These are phyloP conservation scores for Drosophila sp. DNA, from an alignment of 1,140 invertebrate species.

Conservation along the genomic window DNA sequence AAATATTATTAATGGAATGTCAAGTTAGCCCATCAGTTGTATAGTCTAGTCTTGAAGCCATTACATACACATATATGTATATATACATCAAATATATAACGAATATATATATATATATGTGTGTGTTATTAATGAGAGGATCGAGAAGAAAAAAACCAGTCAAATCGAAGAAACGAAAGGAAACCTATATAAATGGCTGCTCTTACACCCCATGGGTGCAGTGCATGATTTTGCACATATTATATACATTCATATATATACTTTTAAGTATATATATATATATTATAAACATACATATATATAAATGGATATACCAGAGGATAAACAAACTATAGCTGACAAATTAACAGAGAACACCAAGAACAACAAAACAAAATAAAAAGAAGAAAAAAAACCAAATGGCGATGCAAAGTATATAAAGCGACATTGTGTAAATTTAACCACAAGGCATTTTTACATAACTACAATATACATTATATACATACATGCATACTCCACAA, in stretches of 20 bases:
- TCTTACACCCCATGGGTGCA: conserved; percentile 77
- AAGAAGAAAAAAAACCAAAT: conserved; percentile 18
- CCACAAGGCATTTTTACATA: conserved; percentile 34
- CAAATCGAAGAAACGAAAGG: not conserved
- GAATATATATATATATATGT: conserved; percentile 31
- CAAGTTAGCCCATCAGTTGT: conserved; percentile 31
- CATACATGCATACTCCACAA: not conserved
- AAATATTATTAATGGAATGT: conserved; percentile 9
- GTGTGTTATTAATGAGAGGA: conserved; percentile 25
- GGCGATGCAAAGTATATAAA: conserved; percentile 46
- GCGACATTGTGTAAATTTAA: conserved; percentile 30
- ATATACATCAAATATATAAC: conserved; percentile 19
- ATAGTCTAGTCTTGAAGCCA: conserved; percentile 39
- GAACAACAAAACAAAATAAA: conserved; percentile 19
- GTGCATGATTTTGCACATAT: conserved; percentile 65
- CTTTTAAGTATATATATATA: conserved; percentile 47
- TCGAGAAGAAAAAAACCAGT: conserved; percentile 2
- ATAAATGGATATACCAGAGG: conserved; percentile 43
- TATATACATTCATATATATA: conserved; percentile 33
- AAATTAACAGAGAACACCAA: conserved; percentile 43
- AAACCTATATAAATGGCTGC: conserved; percentile 62
- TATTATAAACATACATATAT: conserved; percentile 17
- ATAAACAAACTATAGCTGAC: conserved; percentile 25
- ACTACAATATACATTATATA: conserved; percentile 20
- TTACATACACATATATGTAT: conserved; percentile 30